These are phyloP conservation scores for Echiichthys vipera DNA, from an alignment of 2,797 vertebrate species.

Conservation along the genomic window DNA sequence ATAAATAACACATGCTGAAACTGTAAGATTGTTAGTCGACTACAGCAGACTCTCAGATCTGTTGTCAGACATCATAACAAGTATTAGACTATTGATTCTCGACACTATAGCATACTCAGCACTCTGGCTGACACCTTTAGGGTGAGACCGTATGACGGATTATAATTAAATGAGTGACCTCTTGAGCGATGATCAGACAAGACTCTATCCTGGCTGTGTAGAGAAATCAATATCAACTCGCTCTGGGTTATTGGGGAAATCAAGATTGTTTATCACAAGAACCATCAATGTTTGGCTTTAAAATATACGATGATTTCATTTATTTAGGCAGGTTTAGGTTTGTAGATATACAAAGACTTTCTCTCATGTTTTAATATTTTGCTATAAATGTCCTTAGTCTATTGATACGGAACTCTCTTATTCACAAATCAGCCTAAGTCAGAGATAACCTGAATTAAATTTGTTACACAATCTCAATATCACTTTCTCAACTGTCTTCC, in stretches of 20 bases:
- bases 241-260: slow-evolving; percentile 17
- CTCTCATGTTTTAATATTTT: background rate
- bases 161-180: slow-evolving; percentile 70
- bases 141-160: slow-evolving; percentile 43
- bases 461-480: background rate
- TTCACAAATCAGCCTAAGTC: slow-evolving; percentile 12
- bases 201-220: slow-evolving; percentile 20
- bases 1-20: slow-evolving; percentile 12
- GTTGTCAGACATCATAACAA: slow-evolving; percentile 43
- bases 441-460: slow-evolving; percentile 27
- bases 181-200: slow-evolving; percentile 54
- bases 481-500: slow-evolving; percentile 25
- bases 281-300: slow-evolving; percentile 1
- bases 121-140: slow-evolving; percentile 26
- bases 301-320: background rate
- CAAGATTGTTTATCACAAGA: slow-evolving; percentile 15
- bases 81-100: slow-evolving; percentile 36
- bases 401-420: background rate
- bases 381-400: slow-evolving; percentile 18
- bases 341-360: background rate
- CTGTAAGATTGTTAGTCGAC: background rate
- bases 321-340: background rate
- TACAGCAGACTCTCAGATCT: slow-evolving; percentile 28
- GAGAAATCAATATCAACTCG: slow-evolving; percentile 64
- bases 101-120: slow-evolving; percentile 26